phyloP scores from a whole-genome alignment of 2,113 vertebrate species.

The Pelecanus crispus region DNA sequence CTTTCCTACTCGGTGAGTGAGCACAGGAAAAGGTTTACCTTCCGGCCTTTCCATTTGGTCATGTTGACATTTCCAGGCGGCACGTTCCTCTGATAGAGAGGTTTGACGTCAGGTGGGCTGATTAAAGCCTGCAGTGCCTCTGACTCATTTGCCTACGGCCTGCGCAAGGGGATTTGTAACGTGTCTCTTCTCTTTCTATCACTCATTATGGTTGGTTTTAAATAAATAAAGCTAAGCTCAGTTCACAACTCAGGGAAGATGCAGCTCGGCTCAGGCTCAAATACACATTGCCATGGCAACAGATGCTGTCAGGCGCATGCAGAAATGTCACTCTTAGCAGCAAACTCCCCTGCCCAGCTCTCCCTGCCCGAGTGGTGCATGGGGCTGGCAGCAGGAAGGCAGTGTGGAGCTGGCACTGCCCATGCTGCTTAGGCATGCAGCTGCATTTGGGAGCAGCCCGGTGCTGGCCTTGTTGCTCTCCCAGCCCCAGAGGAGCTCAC shows the following conservation, averaged over 20 bases:
- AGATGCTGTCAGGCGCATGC: conserved; percentile 17
- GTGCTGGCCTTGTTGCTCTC: background rate
- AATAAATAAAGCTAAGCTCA: conserved; percentile 69
- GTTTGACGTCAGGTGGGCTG: conserved; percentile 54
- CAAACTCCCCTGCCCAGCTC: background rate
- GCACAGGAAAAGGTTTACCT: conserved; percentile 28
- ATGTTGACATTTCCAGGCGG: conserved; percentile 61
- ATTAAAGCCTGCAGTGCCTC: background rate
- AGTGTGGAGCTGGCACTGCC: background rate
- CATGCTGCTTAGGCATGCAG: background rate
- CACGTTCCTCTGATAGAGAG: conserved; percentile 53
- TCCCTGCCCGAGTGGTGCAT: background rate
- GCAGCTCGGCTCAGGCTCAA: conserved; percentile 25
- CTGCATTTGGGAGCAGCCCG: background rate
- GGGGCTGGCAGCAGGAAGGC: background rate
- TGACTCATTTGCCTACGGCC: conserved; percentile 33
- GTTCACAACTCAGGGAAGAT: conserved; percentile 63
- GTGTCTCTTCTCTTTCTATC: conserved; percentile 33
- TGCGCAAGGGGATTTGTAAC: background rate
- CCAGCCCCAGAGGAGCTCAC: background rate
- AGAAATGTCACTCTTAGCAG: conserved; percentile 21
- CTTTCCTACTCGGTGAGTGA: conserved; percentile 8
- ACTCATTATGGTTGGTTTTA: conserved; percentile 1
- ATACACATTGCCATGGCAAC: conserved; percentile 67
- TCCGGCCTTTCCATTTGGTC: conserved; percentile 39